These are phyloP conservation scores for Borostomias antarcticus DNA, from an alignment of 2,797 vertebrate species.

Conservation along the genomic window DNA sequence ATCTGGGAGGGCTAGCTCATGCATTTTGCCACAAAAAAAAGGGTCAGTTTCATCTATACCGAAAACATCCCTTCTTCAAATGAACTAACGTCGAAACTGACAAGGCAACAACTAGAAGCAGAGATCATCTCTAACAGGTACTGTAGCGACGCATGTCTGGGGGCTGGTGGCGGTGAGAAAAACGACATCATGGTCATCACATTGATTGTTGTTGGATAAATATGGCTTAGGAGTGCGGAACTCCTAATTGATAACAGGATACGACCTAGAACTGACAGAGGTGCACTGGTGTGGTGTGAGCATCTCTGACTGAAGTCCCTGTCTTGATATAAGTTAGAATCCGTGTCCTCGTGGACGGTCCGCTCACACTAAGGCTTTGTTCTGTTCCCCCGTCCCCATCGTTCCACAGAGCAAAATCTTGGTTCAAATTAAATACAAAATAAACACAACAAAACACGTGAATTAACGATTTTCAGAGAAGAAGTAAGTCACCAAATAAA, in stretches of 20 bases:
- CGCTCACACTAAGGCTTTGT: slow-evolving; percentile 62
- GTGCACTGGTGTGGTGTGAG: not conserved
- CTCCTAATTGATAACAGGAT: slow-evolving; percentile 17
- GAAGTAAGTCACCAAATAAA: not conserved
- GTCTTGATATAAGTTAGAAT: slow-evolving; percentile 14
- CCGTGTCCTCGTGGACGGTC: slow-evolving; percentile 16
- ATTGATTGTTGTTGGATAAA: slow-evolving; percentile 36
- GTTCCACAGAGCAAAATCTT: slow-evolving; percentile 20
- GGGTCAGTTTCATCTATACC: slow-evolving; percentile 19
- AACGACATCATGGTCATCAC: not conserved
- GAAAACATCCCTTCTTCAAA: slow-evolving; percentile 2
- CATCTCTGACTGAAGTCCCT: slow-evolving; percentile 14
- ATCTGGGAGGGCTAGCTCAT: slow-evolving; percentile 23
- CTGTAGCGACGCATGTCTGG: not conserved
- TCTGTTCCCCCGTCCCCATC: slow-evolving; percentile 18
- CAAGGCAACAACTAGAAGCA: slow-evolving; percentile 15
- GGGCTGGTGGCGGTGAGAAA: not conserved
- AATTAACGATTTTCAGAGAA: slow-evolving; percentile 27
- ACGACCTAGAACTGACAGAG: not conserved
- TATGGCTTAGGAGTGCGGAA: slow-evolving; percentile 56
- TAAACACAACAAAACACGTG: slow-evolving; percentile 37
- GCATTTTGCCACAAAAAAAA: slow-evolving; percentile 53
- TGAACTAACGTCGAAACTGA: slow-evolving; percentile 5
- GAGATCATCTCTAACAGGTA: slow-evolving; percentile 14
- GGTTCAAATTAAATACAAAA: slow-evolving; percentile 49